phyloP scores from a whole-genome alignment of 2,113 vertebrate species.

The Collichthys lucidus region DNA sequence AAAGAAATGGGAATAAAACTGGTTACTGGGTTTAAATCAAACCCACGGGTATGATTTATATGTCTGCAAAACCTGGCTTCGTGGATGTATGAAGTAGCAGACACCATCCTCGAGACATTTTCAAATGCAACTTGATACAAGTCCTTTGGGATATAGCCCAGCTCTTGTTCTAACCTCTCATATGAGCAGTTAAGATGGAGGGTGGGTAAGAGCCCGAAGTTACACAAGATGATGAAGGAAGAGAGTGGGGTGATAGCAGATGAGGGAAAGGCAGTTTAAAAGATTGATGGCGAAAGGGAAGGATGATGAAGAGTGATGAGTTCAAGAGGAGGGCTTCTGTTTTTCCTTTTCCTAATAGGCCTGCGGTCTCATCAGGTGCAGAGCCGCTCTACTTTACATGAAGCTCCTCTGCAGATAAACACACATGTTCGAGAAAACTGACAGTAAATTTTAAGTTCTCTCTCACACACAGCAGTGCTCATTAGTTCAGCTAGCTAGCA shows the following conservation, averaged over 20 bases:
- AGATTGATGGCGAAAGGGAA: constrained; percentile 64
- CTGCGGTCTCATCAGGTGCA: constrained; percentile 31
- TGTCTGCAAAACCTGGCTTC: constrained; percentile 15
- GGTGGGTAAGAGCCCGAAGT: constrained; percentile 51
- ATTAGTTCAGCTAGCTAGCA: constrained; percentile 81
- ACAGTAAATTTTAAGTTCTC: constrained; percentile 49
- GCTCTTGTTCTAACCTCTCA: constrained; percentile 55
- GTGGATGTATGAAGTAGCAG: constrained; percentile 20
- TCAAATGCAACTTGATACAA: constrained; percentile 50
- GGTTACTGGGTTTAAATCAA: constrained; percentile 24
- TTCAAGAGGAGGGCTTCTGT: constrained; percentile 45
- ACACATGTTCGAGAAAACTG: constrained; percentile 45
- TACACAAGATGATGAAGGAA: constrained; percentile 65
- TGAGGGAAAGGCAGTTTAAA: constrained; percentile 69
- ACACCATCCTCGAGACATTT: constrained; percentile 36
- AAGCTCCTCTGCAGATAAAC: constrained; percentile 43
- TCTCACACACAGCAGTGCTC: constrained; percentile 58
- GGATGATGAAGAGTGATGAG: constrained; percentile 69
- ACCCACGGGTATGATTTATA: constrained; percentile 2
- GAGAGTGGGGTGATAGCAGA: constrained; percentile 59
- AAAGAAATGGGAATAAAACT: not conserved
- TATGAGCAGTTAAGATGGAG: constrained; percentile 54
- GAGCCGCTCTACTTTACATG: not conserved
- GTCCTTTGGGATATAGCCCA: constrained; percentile 34
- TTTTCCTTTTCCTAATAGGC: not conserved